phyloP scores from a whole-genome alignment of 2,113 vertebrate species.

The Ahaetulla prasina region DNA sequence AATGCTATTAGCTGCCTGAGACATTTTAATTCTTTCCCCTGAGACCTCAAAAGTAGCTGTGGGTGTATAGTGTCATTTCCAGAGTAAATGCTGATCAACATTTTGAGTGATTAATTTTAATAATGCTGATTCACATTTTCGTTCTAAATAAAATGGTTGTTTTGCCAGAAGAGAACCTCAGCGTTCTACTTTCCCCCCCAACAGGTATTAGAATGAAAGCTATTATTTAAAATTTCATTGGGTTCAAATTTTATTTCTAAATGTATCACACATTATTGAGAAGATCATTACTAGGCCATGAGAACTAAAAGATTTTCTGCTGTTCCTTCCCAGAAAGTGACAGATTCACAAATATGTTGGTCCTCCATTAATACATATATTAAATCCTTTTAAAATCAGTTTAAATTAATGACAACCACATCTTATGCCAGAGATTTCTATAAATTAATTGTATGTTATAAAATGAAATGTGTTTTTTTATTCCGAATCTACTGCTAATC shows the following conservation, averaged over 20 bases:
- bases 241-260: conserved; percentile 73
- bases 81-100: conserved; percentile 66
- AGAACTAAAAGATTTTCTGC: neutral
- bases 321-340: neutral
- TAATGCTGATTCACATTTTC: conserved; percentile 80
- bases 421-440: neutral
- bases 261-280: conserved; percentile 32
- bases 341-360: neutral
- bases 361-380: neutral
- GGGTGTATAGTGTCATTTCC: conserved; percentile 73
- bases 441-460: neutral
- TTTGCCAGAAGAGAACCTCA: conserved; percentile 72
- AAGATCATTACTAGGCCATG: neutral
- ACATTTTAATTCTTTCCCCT: conserved; percentile 71
- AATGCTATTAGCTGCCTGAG: conserved; percentile 56
- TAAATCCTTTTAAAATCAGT: neutral
- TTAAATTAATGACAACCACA: neutral
- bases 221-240: conserved; percentile 68
- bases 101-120: conserved; percentile 57
- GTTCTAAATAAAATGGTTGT: conserved; percentile 71
- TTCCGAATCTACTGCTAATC: neutral
- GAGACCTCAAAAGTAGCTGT: conserved; percentile 70
- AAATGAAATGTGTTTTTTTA: neutral
- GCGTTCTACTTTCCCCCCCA: conserved; percentile 70
- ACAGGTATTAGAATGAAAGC: conserved; percentile 70